Evolutionary conservation across 1,140 invertebrate species (phyloP), one percentile per base, ranked within the genome.

Genomic region (Orius insidiosus): DNA sequence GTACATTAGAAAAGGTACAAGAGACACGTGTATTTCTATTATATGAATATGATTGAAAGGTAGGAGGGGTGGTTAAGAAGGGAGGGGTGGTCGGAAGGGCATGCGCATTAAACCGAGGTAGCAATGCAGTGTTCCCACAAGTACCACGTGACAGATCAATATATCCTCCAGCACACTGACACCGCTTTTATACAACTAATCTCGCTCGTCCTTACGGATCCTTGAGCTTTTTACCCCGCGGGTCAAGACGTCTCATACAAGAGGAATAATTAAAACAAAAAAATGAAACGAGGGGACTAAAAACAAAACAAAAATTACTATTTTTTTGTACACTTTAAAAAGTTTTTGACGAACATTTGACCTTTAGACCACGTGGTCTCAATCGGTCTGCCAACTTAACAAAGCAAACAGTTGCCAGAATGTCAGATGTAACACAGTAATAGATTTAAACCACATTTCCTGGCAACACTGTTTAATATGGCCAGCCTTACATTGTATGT

Each of bases 111-210:
- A 13, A 14, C 4, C 18, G 13, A 40, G 41, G 18, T 45, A 30
- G 36, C 32, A 34, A 45, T 43, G 37, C 30, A 45, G 30, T 52
- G 37, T 43, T 42, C 35, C 35, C 33, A 45, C 24, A 24, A 24
- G 19, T 18, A 50, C 42, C 42, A 47, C 45, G 45, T 46, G 48
- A 40, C 34, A 30, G 44, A 45, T 45, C 41, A 49, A 36, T 45
- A 45, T 33, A 18, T 13, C 16, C 32, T 24, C 32, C 37, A 16
- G 35, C 32, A 38, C 35, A 50, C 35, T 47, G 35, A 11, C 10
- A 46, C 19, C 30, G 32, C 11, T 31, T 24, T 30, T 31, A 18
- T 43, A 18, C 31, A 14, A 43, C 41, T 43, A n/a, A 43, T 43
- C 18, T 43, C 41, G n/a, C 41, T 43, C 41, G 14, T 30, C 41